phyloP scores from a whole-genome alignment of 2,113 vertebrate genomes.

The Cynoglossus semilaevis region DNA sequence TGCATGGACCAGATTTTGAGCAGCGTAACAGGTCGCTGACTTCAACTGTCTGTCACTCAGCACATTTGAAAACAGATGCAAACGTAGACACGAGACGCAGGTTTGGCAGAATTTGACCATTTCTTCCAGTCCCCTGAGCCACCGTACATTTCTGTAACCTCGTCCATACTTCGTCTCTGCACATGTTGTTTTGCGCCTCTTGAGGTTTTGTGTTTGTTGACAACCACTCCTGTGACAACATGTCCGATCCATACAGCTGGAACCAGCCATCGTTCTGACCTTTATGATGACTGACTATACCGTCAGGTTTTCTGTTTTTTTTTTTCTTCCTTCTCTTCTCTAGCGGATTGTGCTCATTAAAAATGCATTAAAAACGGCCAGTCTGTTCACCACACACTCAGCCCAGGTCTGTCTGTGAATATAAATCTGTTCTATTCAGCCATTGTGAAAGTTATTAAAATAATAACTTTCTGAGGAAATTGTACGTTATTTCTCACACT shows the following conservation, averaged over 20 bases:
- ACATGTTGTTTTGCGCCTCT: conserved; percentile 1
- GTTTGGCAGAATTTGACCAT: no score
- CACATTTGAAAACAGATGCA: no score
- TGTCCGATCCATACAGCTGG: not conserved
- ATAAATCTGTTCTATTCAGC: conserved; percentile 3
- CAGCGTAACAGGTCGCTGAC: no score
- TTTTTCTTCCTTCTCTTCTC: not conserved
- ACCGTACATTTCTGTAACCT: no score
- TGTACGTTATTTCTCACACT: not conserved
- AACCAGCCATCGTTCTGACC: conserved; percentile 2
- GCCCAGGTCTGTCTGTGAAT: conserved; percentile 11
- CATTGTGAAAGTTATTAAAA: not conserved
- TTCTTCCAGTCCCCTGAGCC: no score
- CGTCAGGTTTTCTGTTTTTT: not conserved
- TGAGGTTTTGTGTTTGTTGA: not conserved
- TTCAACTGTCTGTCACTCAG: no score
- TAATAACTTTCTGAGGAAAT: not conserved
- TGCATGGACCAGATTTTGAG: no score
- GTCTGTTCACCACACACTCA: not conserved
- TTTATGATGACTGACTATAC: conserved; percentile 2
- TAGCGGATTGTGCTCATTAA: conserved; percentile 9
- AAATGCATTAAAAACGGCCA: conserved; percentile 6
- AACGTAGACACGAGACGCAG: no score
- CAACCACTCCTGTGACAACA: not conserved
- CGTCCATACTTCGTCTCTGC: no score